These are phyloP conservation scores for Andrena hattorfiana DNA, from an alignment of 2,888 invertebrate species.

Conservation along the genomic window DNA sequence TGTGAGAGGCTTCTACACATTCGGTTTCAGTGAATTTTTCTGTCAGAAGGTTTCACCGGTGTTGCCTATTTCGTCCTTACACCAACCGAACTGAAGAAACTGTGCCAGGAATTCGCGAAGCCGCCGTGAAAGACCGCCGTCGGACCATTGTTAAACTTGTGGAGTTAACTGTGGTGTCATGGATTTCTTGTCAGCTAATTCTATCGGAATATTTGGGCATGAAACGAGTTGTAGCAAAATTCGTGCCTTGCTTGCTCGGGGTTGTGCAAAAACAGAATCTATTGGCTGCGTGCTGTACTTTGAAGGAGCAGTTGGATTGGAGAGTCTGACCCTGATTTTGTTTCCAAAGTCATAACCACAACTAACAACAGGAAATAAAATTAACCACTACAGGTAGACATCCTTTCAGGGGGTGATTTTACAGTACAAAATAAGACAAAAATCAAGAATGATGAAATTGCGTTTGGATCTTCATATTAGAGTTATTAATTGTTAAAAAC, in stretches of 20 bases:
- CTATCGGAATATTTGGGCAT: not conserved
- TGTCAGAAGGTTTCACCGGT: not conserved
- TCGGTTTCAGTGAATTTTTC: too few species aligned
- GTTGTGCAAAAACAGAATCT: not conserved
- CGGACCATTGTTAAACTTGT: not conserved
- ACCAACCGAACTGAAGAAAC: too few species aligned
- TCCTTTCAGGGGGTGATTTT: too few species aligned
- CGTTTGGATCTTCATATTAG: too few species aligned
- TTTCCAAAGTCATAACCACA: not conserved
- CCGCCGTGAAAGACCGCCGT: not conserved
- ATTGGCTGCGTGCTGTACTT: not conserved
- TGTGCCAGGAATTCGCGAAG: not conserved
- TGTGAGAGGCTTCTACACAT: too few species aligned
- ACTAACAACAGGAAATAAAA: too few species aligned
- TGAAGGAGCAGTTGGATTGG: not conserved
- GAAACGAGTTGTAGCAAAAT: not conserved
- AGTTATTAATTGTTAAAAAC: too few species aligned
- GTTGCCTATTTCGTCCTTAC: not conserved
- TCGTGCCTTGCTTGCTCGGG: not conserved
- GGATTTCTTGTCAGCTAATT: not conserved
- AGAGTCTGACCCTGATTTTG: not conserved
- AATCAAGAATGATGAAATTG: too few species aligned
- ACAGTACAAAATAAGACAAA: too few species aligned
- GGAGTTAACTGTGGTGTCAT: not conserved
- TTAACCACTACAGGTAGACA: too few species aligned